These are phyloP conservation scores for Aphelinus certus DNA, from an alignment of 1,140 invertebrate species.

Conservation along the genomic window DNA sequence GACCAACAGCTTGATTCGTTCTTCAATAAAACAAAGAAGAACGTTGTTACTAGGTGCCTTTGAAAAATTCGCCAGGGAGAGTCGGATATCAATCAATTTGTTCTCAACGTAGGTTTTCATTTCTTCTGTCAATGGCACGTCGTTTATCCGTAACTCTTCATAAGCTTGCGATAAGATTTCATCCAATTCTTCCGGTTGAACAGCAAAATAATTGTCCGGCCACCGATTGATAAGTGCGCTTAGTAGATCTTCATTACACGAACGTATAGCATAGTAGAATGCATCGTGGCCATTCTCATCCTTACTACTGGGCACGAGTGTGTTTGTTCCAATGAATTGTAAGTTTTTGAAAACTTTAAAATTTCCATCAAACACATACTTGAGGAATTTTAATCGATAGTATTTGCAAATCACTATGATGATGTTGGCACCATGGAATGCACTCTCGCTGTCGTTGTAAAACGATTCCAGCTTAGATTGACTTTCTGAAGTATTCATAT, in stretches of 20 bases:
- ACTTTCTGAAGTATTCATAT: conserved; percentile 1
- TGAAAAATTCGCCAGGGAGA: neutral
- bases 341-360: no score
- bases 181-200: conserved; percentile 4
- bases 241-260: neutral
- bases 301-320: neutral
- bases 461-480: neutral
- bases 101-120: conserved; percentile 17
- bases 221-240: neutral
- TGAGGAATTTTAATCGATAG: conserved; percentile 18
- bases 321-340: no score
- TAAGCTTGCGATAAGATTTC: conserved; percentile 11
- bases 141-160: conserved; percentile 12
- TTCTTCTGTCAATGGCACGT: neutral
- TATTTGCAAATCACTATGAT: conserved; percentile 2
- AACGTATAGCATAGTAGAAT: conserved; percentile 23
- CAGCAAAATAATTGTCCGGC: conserved; percentile 21
- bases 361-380: conserved; percentile 12
- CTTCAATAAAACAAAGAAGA: neutral
- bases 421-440: conserved; percentile 5
- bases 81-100: conserved; percentile 6
- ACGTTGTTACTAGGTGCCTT: no score
- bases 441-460: neutral
- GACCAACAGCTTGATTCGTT: conserved; percentile 2
- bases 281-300: conserved; percentile 11